Evolutionary conservation across 2,888 invertebrate genomes (phyloP).

Genomic region (Suillia variegata): DNA sequence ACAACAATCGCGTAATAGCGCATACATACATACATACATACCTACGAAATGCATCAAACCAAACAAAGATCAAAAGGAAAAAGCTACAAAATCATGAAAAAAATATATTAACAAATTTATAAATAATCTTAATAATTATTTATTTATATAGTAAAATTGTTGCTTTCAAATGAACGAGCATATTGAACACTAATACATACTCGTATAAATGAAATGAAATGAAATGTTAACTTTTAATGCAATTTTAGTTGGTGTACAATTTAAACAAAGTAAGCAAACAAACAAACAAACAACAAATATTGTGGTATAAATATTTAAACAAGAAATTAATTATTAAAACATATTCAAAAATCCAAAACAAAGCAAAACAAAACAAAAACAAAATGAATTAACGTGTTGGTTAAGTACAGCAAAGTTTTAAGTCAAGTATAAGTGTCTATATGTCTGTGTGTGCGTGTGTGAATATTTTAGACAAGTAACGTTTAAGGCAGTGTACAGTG

Average conservation of each 20-base stretch:
- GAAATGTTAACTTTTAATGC: not conserved
- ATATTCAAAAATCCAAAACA: no score
- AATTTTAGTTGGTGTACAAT: not conserved
- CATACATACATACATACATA: not conserved
- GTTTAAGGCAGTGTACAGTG: no score
- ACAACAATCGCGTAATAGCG: not conserved
- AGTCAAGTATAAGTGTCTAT: no score
- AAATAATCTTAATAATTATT: no score
- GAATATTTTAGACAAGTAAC: no score
- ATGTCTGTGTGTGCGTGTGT: no score
- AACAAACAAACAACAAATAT: no score
- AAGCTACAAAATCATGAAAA: not conserved
- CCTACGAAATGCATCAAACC: not conserved
- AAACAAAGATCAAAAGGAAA: not conserved
- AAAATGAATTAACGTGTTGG: no score
- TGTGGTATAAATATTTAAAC: not conserved
- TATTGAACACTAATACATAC: not conserved
- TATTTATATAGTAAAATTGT: not conserved
- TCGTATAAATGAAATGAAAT: not conserved
- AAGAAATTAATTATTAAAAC: not conserved
- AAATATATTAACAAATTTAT: no score
- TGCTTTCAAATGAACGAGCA: not conserved
- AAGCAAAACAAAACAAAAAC: no score
- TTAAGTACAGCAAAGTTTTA: no score
- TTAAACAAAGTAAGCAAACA: not conserved